Base-by-base conservation (phyloP, 2,113 vertebrate genomes). In the Rynchops niger region DNA sequence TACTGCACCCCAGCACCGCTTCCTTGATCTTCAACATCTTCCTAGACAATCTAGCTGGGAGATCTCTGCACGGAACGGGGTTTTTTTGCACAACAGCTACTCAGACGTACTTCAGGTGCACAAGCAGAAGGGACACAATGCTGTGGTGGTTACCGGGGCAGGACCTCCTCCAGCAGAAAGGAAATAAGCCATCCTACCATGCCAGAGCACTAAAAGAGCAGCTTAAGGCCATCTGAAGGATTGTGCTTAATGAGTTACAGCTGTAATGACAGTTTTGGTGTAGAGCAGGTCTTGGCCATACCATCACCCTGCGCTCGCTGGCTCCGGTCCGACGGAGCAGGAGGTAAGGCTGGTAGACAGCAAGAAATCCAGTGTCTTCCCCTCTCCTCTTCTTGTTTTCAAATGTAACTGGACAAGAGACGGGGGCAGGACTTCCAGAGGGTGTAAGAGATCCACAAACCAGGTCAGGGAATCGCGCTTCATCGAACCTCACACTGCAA, bases 61-160 rank as follows among this genome's bases (percentile, higher is more conserved):
- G 15, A 78, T 27, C 38, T 72, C 71, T 2, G 11, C 2, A 42
- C 0, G 0, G 36, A 45, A 19, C 5, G 3, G 20, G 7, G 5
- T 15, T 18, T 16, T 36, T 38, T 9, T 49, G 43, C 43, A 29
- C 38, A 20, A 40, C 30, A 52, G 50, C 42, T 43, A 22, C 55
- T 58, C 2, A 1, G 62, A 52, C 12, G 17, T 15, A 29, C n/a
- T 9, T 69, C n/a, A 62, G 25, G 34, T 49, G 38, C 53, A n/a
- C 5, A 18, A 61, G 23, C n/a, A 66, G 55, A 29, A 47, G 18
- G 40, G 49, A 47, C n/a, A 30, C 42, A 13, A 40, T 0, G 6
- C 9, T 52, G 18, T 9, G 74, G 19, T 69, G 53, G 32, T 18
- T 34, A 14, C 27, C 34, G n/a, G 69, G n/a, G 36, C 58, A 72